Percentiles rank a stretch among this genome's conserved stretches.
Evolutionary conservation across 2,797 vertebrate species (phyloP).

Genomic region (Gallinago stenura): DNA sequence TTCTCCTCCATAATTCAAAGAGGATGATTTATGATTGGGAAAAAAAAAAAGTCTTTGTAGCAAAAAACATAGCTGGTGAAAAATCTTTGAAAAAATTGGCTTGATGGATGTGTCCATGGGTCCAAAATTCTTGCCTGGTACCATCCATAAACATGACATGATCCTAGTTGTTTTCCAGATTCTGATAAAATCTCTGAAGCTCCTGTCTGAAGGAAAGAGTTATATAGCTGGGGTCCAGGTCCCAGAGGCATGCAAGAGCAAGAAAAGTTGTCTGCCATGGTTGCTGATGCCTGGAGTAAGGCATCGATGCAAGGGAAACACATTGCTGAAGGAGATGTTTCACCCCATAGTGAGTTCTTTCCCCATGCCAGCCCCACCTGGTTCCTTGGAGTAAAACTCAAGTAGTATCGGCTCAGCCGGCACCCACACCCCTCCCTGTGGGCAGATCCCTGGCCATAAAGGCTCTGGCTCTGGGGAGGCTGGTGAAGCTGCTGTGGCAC

Average conservation of each 20-base stretch:
- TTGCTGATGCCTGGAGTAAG: constrained; percentile 8
- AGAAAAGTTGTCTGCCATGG: neutral
- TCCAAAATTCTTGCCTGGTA: neutral
- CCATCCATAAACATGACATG: neutral
- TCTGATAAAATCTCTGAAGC: neutral
- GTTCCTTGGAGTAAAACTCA: neutral
- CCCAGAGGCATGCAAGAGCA: neutral
- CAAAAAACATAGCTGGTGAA: neutral
- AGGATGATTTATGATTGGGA: neutral
- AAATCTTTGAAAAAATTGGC: neutral
- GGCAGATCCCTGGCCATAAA: neutral
- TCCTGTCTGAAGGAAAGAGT: neutral
- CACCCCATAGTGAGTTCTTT: neutral
- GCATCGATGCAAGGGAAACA: neutral
- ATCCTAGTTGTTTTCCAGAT: neutral
- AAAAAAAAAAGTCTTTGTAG: neutral
- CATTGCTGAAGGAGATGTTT: neutral
- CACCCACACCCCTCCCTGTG: fast-evolving
- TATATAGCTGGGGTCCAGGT: neutral
- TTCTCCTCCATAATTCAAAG: neutral
- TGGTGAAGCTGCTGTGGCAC: neutral
- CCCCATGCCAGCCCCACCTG: neutral
- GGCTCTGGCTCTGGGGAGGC: neutral
- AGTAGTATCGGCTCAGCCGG: neutral
- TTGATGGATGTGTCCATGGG: neutral